Conservation (phyloP, 2,797 vertebrate genomes). For the Acomys russatus region DNA sequence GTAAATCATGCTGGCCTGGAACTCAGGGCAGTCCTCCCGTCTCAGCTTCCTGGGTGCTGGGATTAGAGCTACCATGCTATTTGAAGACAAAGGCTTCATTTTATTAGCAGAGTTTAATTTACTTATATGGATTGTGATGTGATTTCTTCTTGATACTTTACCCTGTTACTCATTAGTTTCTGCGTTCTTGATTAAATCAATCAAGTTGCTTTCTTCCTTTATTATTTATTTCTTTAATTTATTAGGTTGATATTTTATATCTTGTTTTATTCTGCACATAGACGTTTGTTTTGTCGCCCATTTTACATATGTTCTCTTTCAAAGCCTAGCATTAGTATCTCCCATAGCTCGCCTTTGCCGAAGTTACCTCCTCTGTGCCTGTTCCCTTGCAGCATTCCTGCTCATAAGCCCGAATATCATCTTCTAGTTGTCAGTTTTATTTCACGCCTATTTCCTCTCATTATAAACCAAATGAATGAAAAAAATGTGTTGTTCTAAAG, state of each 20-base stretch:
- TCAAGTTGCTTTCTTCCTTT: slow-evolving; percentile 7
- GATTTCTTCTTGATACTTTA: slow-evolving; percentile 30
- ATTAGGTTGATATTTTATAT: neutral
- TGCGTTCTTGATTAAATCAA: neutral
- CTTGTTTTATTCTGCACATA: slow-evolving; percentile 14
- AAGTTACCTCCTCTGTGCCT: neutral
- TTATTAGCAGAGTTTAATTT: slow-evolving; percentile 18
- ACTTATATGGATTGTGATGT: slow-evolving; percentile 3
- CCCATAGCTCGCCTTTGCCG: neutral
- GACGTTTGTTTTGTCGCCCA: neutral
- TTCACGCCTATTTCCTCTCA: neutral
- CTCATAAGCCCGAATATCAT: neutral
- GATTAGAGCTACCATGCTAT: neutral
- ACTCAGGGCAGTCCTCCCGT: neutral
- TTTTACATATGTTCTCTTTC: neutral
- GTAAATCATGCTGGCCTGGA: neutral
- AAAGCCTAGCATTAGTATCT: neutral
- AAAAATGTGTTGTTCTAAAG: slow-evolving; percentile 4
- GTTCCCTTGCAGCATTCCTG: neutral
- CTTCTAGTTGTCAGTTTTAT: neutral
- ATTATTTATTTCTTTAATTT: neutral
- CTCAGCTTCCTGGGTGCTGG: neutral
- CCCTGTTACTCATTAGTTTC: neutral
- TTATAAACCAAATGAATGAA: slow-evolving; percentile 3
- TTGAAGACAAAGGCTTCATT: neutral